Conservation (phyloP, 2,888 invertebrate genomes). For the Merodon equestris region DNA sequence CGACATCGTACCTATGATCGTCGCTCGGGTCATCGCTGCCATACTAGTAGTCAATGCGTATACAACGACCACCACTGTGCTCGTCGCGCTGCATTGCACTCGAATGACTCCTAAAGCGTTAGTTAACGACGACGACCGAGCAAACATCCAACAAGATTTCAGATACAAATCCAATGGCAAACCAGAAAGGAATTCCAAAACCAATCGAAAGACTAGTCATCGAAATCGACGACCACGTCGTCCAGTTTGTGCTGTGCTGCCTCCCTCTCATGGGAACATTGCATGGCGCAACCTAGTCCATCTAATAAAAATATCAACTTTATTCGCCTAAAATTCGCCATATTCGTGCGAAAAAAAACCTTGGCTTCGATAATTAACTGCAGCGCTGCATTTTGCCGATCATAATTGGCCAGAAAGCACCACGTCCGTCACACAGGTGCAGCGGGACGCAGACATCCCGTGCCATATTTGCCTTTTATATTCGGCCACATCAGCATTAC, state of each 20-base stretch:
- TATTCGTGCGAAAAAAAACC: conserved; percentile 33
- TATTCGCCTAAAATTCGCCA: conserved; percentile 50
- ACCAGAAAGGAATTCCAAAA: conserved; percentile 36
- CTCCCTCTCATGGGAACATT: conserved; percentile 37
- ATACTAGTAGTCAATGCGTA: conserved; percentile 26
- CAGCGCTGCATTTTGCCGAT: conserved; percentile 32
- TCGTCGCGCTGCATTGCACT: conserved; percentile 30
- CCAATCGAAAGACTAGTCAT: conserved; percentile 48
- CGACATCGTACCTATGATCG: background rate
- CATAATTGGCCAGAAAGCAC: conserved; percentile 30
- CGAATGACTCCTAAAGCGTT: conserved; percentile 34
- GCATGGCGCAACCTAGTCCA: conserved; percentile 25
- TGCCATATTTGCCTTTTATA: conserved; percentile 57
- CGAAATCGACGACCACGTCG: conserved; percentile 35
- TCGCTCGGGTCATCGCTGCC: background rate
- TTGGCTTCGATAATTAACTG: conserved; percentile 55
- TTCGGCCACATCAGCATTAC: conserved; percentile 10
- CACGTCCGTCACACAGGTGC: conserved; percentile 13
- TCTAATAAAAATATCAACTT: conserved; percentile 62
- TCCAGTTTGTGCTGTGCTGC: conserved; percentile 37
- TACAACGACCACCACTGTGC: conserved; percentile 40
- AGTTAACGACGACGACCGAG: conserved; percentile 23
- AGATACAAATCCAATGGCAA: conserved; percentile 23
- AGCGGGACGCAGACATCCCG: conserved; percentile 29
- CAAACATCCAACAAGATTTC: too few relatives aligned